phyloP scores from a whole-genome alignment of 2,113 vertebrate species.

The Clarias batrachus region DNA sequence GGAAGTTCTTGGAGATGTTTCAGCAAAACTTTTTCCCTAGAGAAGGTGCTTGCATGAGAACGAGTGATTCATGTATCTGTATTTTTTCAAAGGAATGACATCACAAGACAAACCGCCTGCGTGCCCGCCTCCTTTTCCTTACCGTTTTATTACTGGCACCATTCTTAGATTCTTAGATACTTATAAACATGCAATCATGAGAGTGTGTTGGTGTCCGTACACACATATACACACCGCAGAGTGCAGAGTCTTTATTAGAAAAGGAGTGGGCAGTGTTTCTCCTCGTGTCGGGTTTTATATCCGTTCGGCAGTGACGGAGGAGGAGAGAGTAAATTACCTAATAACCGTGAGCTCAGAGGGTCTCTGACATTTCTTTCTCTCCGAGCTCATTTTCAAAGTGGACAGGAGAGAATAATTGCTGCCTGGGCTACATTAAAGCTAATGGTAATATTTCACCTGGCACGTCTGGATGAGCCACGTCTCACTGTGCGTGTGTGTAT shows the following conservation, averaged over 20 bases:
- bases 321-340: constrained; percentile 25
- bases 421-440: constrained; percentile 16
- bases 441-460: constrained; percentile 40
- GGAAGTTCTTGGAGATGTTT: neutral
- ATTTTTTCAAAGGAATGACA: neutral
- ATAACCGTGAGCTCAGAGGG: constrained; percentile 12
- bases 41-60: neutral
- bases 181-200: neutral
- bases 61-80: neutral
- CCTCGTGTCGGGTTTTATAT: neutral
- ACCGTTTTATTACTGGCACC: neutral
- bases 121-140: neutral
- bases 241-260: neutral
- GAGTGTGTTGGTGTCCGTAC: neutral
- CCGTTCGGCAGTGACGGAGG: neutral
- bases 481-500: neutral
- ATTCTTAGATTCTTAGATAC: no score
- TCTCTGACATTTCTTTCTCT: constrained; percentile 16
- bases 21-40: neutral
- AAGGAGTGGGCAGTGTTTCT: constrained; percentile 17
- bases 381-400: constrained; percentile 23
- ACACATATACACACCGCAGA: neutral
- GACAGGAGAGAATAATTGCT: constrained; percentile 30
- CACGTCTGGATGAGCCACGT: neutral
- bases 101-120: neutral